A percentile compares a stretch with the other conserved stretches of the same genome.
phyloP scores from a whole-genome alignment of 2,888 invertebrate genomes.

The Ceratothoa steindachneri region DNA sequence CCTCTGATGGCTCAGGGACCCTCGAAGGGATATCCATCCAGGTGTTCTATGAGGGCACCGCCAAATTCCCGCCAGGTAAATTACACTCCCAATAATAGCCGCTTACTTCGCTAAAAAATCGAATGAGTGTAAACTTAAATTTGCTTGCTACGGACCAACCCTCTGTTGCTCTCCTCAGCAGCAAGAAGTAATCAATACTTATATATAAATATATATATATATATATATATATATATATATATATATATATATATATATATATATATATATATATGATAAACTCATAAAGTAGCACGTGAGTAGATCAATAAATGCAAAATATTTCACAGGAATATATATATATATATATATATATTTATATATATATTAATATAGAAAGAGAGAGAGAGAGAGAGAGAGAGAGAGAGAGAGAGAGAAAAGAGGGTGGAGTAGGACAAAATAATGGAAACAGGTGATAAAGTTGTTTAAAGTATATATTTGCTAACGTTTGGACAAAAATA shows the following conservation, averaged over 20 bases:
- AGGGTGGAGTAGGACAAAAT: not conserved
- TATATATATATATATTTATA: no score
- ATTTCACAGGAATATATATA: no score
- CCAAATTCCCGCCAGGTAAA: not conserved
- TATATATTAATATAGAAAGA: no score
- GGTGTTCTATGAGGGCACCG: not conserved
- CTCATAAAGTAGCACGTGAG: not conserved
- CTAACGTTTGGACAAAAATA: no score
- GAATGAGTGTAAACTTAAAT: not conserved
- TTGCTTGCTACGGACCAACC: not conserved
- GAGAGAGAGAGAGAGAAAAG: constrained; percentile 1
- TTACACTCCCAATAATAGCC: not conserved
- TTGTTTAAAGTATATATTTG: not conserved
- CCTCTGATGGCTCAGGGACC: not conserved
- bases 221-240: constrained; percentile 17
- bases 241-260: constrained; percentile 20
- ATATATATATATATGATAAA: constrained; percentile 14
- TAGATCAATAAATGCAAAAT: no score
- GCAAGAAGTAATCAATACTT: not conserved
- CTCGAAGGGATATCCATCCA: not conserved
- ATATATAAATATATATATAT: not conserved
- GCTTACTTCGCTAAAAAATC: not conserved
- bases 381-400: not conserved
- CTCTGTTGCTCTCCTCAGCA: not conserved
- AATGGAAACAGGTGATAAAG: not conserved